Conservation (phyloP, 2,113 vertebrate genomes). For the Neodon shergylaensis region DNA sequence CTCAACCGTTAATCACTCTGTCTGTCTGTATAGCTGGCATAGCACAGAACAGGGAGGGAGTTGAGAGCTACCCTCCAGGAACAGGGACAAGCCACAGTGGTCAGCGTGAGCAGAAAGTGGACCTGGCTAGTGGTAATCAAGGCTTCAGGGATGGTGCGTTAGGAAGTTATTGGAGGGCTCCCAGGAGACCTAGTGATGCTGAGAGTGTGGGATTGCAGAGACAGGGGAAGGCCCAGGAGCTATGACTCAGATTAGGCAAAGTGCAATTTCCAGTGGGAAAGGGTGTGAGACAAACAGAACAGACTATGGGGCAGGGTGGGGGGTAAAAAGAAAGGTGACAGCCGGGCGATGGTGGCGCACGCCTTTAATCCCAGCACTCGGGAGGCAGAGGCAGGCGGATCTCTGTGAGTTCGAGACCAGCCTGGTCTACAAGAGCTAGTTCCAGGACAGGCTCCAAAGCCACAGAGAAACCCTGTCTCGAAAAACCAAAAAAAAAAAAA, state of each 20-base stretch:
- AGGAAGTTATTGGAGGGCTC: not conserved
- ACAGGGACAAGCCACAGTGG: not conserved
- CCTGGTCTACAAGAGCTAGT: too few relatives aligned
- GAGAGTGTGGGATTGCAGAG: not conserved
- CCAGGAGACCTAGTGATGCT: not conserved
- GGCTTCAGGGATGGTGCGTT: not conserved
- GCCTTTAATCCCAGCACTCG: too few relatives aligned
- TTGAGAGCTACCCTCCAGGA: not conserved
- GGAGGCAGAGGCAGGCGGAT: too few relatives aligned
- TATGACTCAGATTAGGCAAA: not conserved
- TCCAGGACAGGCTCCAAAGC: too few relatives aligned
- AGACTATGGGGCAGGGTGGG: not conserved
- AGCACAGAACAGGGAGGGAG: not conserved
- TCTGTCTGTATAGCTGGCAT: not conserved
- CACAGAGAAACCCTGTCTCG: too few relatives aligned
- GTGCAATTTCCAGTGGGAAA: not conserved
- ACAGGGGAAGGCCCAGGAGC: not conserved
- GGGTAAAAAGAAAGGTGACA: not conserved
- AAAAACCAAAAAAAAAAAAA: too few relatives aligned
- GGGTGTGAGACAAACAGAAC: not conserved
- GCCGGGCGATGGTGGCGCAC: too few relatives aligned
- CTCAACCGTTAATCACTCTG: not conserved
- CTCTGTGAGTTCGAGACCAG: too few relatives aligned
- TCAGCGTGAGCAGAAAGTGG: not conserved
- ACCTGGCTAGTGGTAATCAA: not conserved